phyloP scores from a whole-genome alignment of 2,113 vertebrate species.

The Cottus gobio region DNA sequence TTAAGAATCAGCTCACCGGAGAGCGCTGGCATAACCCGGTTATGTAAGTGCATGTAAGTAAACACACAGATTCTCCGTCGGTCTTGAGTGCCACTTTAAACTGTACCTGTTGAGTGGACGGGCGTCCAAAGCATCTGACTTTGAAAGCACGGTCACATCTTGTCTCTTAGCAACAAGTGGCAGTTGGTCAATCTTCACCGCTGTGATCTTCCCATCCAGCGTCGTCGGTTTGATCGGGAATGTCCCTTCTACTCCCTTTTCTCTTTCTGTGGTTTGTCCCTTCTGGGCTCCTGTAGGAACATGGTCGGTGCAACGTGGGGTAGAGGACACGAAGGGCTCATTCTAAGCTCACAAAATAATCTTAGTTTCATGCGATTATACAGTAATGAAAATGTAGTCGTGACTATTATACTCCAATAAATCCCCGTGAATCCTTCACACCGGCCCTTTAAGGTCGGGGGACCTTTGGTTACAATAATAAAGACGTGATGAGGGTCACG shows the following conservation, averaged over 20 bases:
- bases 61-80: background rate
- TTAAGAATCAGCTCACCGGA: background rate
- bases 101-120: background rate
- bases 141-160: background rate
- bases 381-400: background rate
- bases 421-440: background rate
- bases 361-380: background rate
- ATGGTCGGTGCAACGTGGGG: too few relatives aligned
- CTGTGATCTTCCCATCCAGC: too few relatives aligned
- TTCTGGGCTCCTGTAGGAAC: too few relatives aligned
- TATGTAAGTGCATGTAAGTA: background rate
- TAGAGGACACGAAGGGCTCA: background rate
- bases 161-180: background rate
- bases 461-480: background rate
- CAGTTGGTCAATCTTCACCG: background rate
- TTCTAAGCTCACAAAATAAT: background rate
- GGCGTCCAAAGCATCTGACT: background rate
- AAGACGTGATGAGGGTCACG: too few relatives aligned
- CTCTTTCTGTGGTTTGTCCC: too few relatives aligned
- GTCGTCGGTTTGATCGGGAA: too few relatives aligned
- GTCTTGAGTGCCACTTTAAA: background rate
- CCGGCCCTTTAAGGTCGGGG: background rate
- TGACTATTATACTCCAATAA: background rate
- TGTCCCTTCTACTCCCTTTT: background rate
- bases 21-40: background rate